Percentiles rank a stretch among this genome's conserved stretches.
phyloP scores from a whole-genome alignment of 1,140 invertebrate genomes.

The Scaptodrosophila lebanonensis region DNA sequence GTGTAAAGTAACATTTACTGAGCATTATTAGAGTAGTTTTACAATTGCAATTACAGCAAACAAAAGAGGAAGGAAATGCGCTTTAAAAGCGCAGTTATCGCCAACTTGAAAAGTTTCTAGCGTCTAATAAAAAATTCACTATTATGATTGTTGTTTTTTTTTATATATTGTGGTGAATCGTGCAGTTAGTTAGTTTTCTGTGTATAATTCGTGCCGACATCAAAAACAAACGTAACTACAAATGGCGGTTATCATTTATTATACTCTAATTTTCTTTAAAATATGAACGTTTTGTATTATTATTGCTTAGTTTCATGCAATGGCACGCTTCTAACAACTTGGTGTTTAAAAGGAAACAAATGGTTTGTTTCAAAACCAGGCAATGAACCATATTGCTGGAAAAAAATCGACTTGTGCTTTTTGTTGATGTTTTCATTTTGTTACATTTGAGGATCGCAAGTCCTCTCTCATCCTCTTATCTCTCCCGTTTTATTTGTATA shows the following conservation, averaged over 20 bases:
- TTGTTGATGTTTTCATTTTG: conserved; percentile 39
- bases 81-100: conserved; percentile 49
- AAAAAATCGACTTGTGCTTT: conserved; percentile 8
- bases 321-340: conserved; percentile 10
- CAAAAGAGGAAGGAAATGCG: conserved; percentile 16
- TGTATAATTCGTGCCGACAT: conserved; percentile 69
- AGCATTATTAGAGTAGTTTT: conserved; percentile 46
- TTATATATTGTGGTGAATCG: conserved; percentile 34
- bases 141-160: conserved; percentile 40
- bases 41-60: conserved; percentile 27
- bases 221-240: conserved; percentile 40
- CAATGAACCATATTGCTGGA: conserved; percentile 5
- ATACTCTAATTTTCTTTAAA: conserved; percentile 17
- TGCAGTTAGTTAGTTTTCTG: conserved; percentile 53
- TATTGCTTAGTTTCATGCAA: conserved; percentile 56
- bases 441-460: conserved; percentile 36
- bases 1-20: conserved; percentile 53
- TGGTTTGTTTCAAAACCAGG: conserved; percentile 1
- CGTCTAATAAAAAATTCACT: conserved; percentile 42
- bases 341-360: conserved; percentile 7
- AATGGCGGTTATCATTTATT: conserved; percentile 22
- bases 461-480: too few species aligned
- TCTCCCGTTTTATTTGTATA: conserved; percentile 71
- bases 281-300: conserved; percentile 54
- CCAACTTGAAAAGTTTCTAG: conserved; percentile 54